Base-by-base conservation (phyloP, 2,797 vertebrate species). In the Nyctalus aviator region DNA sequence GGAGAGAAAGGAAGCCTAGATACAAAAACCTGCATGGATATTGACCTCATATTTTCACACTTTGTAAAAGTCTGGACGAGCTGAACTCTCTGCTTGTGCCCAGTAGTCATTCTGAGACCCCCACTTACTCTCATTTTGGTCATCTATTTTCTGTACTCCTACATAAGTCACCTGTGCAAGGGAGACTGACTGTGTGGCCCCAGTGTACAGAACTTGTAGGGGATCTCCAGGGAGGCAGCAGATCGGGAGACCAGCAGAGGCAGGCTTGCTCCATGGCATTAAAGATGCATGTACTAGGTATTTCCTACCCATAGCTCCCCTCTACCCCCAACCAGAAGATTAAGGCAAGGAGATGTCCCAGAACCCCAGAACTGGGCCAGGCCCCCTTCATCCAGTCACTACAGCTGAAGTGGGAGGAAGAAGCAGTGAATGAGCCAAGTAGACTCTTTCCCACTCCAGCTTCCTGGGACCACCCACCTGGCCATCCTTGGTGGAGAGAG, bases 361-460 rank as follows among this genome's bases (percentile, higher is more conserved):
- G 23, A 9, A 5, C 11, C 32, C 23, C 55, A 5, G 30, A 25
- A 7, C 23, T 5, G 18, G 0, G 18, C 13, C 11, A 0, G 1
- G 6, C 4, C 2, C 2, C 32, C 8, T 64, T 50, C 18, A 13
- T 13, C 53, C 15, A 23, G 20, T 13, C n/a, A 8, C 27, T 13
- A 23, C 15, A 17, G 25, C 37, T 44, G 15, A 27, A 30, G 7
- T 14, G 6, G 30, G 6, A 4, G 20, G 37, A 0, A 8, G 20
- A 14, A 11, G 1, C 8, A 2, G 5, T 11, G n/a, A 53, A 2
- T 0, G 20, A 20, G 5, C 46, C 48, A 2, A 27, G 5, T 4
- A 41, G 82, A 41, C 8, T 32, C 35, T 14, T 2, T 9, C 18
- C 84, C 20, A 5, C 2, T 6, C 20, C 23, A 7, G 17, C 6